Evolutionary conservation across 2,113 vertebrate genomes (phyloP).

Genomic region (Lagopus leucura): DNA sequence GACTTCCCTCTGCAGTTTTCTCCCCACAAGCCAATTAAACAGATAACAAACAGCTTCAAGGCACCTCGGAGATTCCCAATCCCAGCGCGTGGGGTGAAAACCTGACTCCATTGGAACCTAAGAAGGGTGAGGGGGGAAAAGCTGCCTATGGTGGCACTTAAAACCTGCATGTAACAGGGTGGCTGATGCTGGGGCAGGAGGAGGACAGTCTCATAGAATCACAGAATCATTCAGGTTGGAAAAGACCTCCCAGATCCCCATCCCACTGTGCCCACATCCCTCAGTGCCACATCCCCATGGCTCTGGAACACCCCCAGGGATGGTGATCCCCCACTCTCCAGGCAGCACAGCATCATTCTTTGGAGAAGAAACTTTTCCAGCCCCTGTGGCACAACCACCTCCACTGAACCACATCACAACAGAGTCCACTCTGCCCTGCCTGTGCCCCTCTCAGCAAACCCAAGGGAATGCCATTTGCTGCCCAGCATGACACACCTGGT

Average conservation of each 20-base stretch:
- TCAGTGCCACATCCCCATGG: too few relatives aligned
- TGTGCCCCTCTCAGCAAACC: neutral
- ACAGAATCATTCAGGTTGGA: too few relatives aligned
- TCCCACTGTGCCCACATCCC: too few relatives aligned
- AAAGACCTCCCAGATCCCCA: too few relatives aligned
- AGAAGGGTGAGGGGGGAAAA: neutral
- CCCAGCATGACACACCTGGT: accelerated
- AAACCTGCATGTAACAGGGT: neutral
- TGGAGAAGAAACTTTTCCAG: too few relatives aligned
- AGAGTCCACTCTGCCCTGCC: neutral
- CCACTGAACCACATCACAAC: accelerated
- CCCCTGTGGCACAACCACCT: neutral
- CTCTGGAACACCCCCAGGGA: too few relatives aligned
- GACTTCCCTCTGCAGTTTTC: slow-evolving; percentile 58
- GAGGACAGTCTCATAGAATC: neutral
- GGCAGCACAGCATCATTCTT: too few relatives aligned
- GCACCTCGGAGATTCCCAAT: neutral
- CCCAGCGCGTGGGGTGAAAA: neutral
- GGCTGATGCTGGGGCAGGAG: neutral
- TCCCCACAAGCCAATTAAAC: slow-evolving; percentile 56
- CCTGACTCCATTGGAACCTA: neutral
- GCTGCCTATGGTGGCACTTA: neutral
- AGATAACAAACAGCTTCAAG: slow-evolving; percentile 19
- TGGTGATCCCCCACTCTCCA: too few relatives aligned
- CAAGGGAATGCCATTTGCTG: neutral